Evolutionary conservation across 2,888 invertebrate species (phyloP), one percentile per base, ranked within the genome.

Genomic region (Disparrhopalites patrizii): DNA sequence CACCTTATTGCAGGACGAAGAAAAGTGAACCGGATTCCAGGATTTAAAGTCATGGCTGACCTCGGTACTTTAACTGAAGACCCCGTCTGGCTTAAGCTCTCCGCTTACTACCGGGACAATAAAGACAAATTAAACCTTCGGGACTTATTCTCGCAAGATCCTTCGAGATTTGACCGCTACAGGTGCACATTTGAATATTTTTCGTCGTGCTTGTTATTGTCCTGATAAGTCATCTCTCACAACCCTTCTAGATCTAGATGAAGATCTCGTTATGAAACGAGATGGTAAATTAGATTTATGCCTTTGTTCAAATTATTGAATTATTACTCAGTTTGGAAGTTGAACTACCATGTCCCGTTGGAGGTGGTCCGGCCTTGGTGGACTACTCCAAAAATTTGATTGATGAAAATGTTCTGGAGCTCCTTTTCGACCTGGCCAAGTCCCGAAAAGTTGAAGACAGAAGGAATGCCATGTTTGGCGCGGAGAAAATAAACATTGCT

Each of bases 351-450:
- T 71, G 68, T 58, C 67, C 68, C 36, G 91, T 91, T 5, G 83
- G 85, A 66, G 93, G 94, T 83, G 97, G 97, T 7, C 88, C 91
- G 28, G 88, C 98, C 76, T 83, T 99, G 40, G 79, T 99, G 76
- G 99, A 99, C 81, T 99, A 89, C 81, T 98, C 98, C 15, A 99
- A 99, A 82, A 99, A 99, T 81, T 85, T 93, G 51, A 83, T 99
- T 68, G 87, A 92, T 76, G 85, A 87, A 23, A 87, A 90, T 68
- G 85, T 87, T 5, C 82, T 94, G 78, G 79, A 83, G 10, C 79
- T 90, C 20, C 85, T 99, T 1, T 80, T 97, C 71, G 84, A 76
- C 33, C 72, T 87, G 85, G 87, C 86, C 4, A 81, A 81, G 74
- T 86, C 86, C 50, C 84, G 97, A 15, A 87, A 90, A 75, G 87